phyloP scores from a whole-genome alignment of 1,140 invertebrate genomes.

The Conopomorpha cramerella region DNA sequence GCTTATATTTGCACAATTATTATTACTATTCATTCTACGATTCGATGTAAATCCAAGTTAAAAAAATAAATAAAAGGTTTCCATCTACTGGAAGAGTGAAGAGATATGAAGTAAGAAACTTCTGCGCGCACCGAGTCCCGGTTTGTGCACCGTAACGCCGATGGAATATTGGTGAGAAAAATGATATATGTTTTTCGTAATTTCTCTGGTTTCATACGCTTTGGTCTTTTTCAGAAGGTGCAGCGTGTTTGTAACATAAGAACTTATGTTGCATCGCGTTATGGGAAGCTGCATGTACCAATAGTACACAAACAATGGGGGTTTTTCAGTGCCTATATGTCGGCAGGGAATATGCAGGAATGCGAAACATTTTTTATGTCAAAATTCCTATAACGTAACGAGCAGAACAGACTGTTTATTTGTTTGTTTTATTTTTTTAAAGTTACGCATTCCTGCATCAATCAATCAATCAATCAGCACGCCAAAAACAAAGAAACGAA shows the following conservation, averaged over 20 bases:
- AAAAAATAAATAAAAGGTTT: not conserved
- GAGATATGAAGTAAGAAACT: not conserved
- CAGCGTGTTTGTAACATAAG: not conserved
- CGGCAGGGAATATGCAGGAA: not conserved
- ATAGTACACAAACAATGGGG: not conserved
- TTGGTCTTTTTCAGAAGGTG: conserved; percentile 46
- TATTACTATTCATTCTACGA: too few relatives aligned
- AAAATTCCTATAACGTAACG: not conserved
- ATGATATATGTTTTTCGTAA: conserved; percentile 13
- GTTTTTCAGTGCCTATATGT: too few relatives aligned
- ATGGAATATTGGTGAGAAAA: conserved; percentile 32
- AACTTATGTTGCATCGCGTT: not conserved
- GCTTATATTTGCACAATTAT: not conserved
- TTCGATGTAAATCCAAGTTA: too few relatives aligned
- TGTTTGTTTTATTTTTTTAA: too few relatives aligned
- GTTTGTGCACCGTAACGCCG: too few relatives aligned
- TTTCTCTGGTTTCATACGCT: conserved; percentile 32
- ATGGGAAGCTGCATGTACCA: not conserved
- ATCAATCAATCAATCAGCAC: too few relatives aligned
- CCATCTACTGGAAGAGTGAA: not conserved
- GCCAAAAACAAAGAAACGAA: too few relatives aligned
- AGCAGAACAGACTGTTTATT: too few relatives aligned
- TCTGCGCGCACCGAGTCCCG: not conserved
- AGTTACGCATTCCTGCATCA: too few relatives aligned
- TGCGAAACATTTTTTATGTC: not conserved